These are phyloP conservation scores for Paramormyrops kingsleyae DNA, from an alignment of 2,113 vertebrate species.

Conservation along the genomic window DNA sequence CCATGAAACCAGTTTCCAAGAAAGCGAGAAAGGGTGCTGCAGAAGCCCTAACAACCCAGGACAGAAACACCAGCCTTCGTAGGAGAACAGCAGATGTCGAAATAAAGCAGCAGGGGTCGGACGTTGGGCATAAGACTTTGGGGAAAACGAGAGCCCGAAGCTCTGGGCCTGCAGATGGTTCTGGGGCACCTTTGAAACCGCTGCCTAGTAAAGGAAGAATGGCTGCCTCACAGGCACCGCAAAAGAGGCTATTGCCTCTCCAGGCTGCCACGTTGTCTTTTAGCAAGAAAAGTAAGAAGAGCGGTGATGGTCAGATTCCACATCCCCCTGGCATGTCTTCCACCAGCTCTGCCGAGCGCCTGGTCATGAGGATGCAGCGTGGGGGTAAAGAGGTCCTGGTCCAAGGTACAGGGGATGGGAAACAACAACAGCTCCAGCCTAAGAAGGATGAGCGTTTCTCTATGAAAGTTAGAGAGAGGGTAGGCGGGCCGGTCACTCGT, in stretches of 20 bases:
- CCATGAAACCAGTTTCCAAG: conserved; percentile 76
- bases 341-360: conserved; percentile 39
- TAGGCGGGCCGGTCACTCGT: conserved; percentile 82
- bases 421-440: conserved; percentile 36
- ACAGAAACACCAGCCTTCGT: conserved; percentile 63
- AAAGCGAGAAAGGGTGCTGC: conserved; percentile 63
- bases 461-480: conserved; percentile 69
- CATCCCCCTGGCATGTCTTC: conserved; percentile 29
- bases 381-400: conserved; percentile 66
- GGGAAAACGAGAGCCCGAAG: conserved; percentile 86
- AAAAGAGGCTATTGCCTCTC: conserved; percentile 61
- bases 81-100: conserved; percentile 72
- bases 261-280: conserved; percentile 52
- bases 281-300: conserved; percentile 69
- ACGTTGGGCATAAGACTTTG: conserved; percentile 52
- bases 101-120: conserved; percentile 66
- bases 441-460: conserved; percentile 81
- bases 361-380: conserved; percentile 65
- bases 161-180: conserved; percentile 58
- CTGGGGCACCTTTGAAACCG: conserved; percentile 53
- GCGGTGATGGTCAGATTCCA: conserved; percentile 42
- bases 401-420: conserved; percentile 63
- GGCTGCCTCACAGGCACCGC: conserved; percentile 41
- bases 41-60: conserved; percentile 44
- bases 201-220: conserved; percentile 62